Evolutionary conservation across 2,888 invertebrate genomes (phyloP), one percentile per base, ranked within the genome.

Genomic region (Campopleginae sp.): DNA sequence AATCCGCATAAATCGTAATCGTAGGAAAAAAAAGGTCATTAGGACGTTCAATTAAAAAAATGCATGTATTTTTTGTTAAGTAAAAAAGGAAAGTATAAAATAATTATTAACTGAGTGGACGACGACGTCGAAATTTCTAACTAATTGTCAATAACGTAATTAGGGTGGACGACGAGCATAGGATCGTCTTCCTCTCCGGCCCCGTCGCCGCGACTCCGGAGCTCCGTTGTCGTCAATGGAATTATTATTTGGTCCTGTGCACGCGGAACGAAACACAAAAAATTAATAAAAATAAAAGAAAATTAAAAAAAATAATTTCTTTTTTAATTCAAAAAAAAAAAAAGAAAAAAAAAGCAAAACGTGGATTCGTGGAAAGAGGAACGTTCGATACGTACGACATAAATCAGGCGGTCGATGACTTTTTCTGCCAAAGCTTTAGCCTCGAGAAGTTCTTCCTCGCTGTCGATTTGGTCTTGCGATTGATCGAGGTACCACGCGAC

Each of bases 401-500:
- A 97, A 92, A 97, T 97, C 33, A 99, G 96, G 81, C 99, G 95
- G 92, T 99, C 98, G 80, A 99, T 96, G 80, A 99, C 97, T 94
- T 98, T 99, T 93, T 99, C 98, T 33, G 98, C 96, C 33, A 99
- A 94, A 17, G 96, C 96, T 94, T 98, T 99, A 91, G 97, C 96
- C 90, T 98, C 97, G 0, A 98, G 93, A 48, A 99, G 94, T 90
- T 99, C 99, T 27, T 97, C 97, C 92, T 99, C 99, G 0, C 96
- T 96, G 90, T 99, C 98, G 85, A 99, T 97, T 90, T 97, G 96
- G 85, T 97, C 96, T 88, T 97, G 97, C 78, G 98, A 95, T 92
- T 98, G 97, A 90, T 97, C 97, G 88, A 99, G 94, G 94, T 99
- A 99, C 99, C 99, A 99, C 89, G 97, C 96, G 44, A 99, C 96